A percentile compares a stretch with the other conserved stretches of the same genome.
Conservation (phyloP, 2,888 invertebrate genomes). For the Nomada flava region DNA sequence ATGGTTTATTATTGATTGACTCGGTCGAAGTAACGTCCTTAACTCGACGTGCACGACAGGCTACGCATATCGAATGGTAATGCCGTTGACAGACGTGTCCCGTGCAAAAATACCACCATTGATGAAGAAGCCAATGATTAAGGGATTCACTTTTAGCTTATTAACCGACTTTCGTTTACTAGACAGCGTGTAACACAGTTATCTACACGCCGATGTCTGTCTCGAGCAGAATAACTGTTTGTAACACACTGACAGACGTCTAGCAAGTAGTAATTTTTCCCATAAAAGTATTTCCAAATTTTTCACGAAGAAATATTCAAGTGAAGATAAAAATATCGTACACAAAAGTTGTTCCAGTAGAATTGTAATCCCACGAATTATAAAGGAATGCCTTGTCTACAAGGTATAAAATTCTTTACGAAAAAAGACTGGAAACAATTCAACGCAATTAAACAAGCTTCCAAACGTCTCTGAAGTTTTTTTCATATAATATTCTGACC, state of each 20-base stretch:
- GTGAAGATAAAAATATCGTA: too few relatives aligned
- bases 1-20: constrained; percentile 28
- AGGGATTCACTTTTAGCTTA: constrained; percentile 32
- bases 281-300: too few relatives aligned
- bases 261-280: too few relatives aligned
- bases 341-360: too few relatives aligned
- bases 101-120: constrained; percentile 28
- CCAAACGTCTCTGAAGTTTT: too few relatives aligned
- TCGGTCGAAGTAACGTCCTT: constrained; percentile 36
- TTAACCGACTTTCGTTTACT: constrained; percentile 21
- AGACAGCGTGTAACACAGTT: background rate
- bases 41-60: constrained; percentile 26
- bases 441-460: too few relatives aligned
- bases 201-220: background rate
- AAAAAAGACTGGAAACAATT: too few relatives aligned
- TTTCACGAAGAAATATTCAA: too few relatives aligned
- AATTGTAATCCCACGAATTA: too few relatives aligned
- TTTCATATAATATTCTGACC: too few relatives aligned
- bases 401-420: too few relatives aligned
- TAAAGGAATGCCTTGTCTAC: too few relatives aligned
- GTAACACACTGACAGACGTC: background rate
- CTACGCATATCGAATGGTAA: constrained; percentile 33
- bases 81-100: constrained; percentile 36
- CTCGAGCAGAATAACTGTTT: background rate
- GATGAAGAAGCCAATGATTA: constrained; percentile 40